Conservation (phyloP, 2,888 invertebrate species). For the Sussaba pulchella region DNA sequence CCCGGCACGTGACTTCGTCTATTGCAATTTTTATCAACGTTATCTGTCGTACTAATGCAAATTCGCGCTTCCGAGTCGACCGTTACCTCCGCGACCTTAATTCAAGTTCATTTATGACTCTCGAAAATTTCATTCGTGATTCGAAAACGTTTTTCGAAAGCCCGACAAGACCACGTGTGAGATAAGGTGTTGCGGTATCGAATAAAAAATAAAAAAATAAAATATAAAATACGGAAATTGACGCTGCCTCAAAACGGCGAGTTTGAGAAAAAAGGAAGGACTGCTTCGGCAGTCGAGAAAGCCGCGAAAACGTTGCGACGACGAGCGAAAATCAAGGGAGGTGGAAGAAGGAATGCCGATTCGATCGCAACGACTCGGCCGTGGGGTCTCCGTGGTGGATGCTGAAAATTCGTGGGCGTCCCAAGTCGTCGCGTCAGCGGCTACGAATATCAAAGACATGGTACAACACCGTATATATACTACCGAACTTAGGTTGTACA, state of each 20-base stretch:
- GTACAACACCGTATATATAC: constrained; percentile 68
- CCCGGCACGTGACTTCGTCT: not conserved
- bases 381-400: constrained; percentile 85
- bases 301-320: constrained; percentile 40
- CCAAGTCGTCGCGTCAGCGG: constrained; percentile 80
- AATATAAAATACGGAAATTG: constrained; percentile 3
- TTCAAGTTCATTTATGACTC: not conserved
- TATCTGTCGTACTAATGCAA: not conserved
- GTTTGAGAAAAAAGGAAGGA: constrained; percentile 38
- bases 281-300: constrained; percentile 48
- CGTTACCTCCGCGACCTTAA: constrained; percentile 7
- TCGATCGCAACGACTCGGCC: constrained; percentile 72
- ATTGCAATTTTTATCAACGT: constrained; percentile 3
- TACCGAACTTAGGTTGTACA: not conserved
- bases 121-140: too few relatives aligned
- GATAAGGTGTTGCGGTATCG: too few relatives aligned
- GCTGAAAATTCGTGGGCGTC: constrained; percentile 87
- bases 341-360: constrained; percentile 70
- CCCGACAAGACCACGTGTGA: too few relatives aligned
- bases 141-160: too few relatives aligned
- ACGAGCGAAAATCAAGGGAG: constrained; percentile 29
- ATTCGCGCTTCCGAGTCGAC: constrained; percentile 16
- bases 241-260: constrained; percentile 35
- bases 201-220: constrained; percentile 19
- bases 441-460: constrained; percentile 76